Base-by-base conservation (phyloP, 2,113 vertebrate genomes). In the Dicaeum eximium region DNA sequence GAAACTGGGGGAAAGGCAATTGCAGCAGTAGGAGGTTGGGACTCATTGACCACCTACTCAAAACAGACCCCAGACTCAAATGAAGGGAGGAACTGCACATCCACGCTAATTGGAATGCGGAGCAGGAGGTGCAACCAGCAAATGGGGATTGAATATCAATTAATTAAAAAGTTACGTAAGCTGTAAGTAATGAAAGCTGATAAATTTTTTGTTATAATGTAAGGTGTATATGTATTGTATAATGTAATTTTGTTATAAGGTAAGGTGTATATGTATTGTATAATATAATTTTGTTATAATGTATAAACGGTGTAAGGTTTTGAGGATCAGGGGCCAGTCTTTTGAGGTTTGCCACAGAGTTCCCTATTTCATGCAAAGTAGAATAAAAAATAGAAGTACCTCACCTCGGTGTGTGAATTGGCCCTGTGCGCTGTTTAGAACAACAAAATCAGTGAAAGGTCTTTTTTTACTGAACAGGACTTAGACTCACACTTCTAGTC, bases 351-450 rank as follows among this genome's bases (percentile, higher is more conserved):
- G 47, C 4, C n/a, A 15, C 5, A 3, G 13, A 40, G 6, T 16
- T 53, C 30, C 14, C 11, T 35, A 15, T 24, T 54, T 75, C 37
- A 37, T 0, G 0, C 14, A 40, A 24, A 40, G 11, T 15, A 15
- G 21, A 67, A 74, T 10, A 30, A 60, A 51, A 66, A 40, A 19
- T 8, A n/a, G 23, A 81, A 66, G 33, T n/a, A 20, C 15, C 22
- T 72, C 3, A 0, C 4, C 18, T 45, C 0, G 0, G 3, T 38
- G 10, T 44, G 13, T n/a, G 23, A 66, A 38, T 53, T 15, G 3
- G 5, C 6, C 10, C 11, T 67, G 13, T 67, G 20, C 19, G n/a
- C 10, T 19, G 13, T 24, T 58, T 50, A 18, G 7, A 4, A 8
- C 24, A 67, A 40, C 11, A 53, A 53, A 67, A 60, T 31, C 21